Evolutionary conservation across 23 tunicate genomes (phyloP), one percentile per base, ranked within the genome.

Genomic region (Trididemnum nubilum): DNA sequence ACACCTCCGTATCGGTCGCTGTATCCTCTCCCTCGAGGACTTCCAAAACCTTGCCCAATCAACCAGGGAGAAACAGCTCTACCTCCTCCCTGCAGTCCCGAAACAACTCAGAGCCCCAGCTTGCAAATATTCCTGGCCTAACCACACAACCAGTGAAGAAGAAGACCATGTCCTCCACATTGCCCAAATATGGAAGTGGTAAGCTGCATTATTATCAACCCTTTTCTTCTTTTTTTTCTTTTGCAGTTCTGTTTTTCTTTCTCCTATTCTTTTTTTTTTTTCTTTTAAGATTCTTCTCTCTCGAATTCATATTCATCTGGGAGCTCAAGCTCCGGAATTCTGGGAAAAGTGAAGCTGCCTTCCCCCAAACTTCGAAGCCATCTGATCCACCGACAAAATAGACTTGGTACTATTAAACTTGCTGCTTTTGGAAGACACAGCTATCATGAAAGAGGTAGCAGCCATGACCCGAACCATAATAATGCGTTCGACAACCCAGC

Each of bases 41-140:
- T 30, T 93, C 98, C n/a, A 93, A 84, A 49, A 87, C 98, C 24
- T 79, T 88, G n/a, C 93, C 93, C 2, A 67, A 34, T 30, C 61
- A 52, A 25, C 60, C 72, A 31, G 86, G 86, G 34, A 29, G 84
- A 37, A 26, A 34, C 25, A 25, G 82, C 40, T 82, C 89, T 0
- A 50, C 84, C 12, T 29, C 87, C 19, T 51, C 84, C 4, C 71
- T 87, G 28, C 88, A 77, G 24, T 64, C 73, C 60, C 84, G 97
- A 50, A 88, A 93, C 83, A 93, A 87, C 84, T 87, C 93, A 1
- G 93, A 93, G 34, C 92, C 98, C 25, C 93, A 93, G 24, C 83
- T 93, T 3, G 77, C 82, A 0, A 36, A 58, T 21, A 73, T 83
- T 23, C 79, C 91, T 4, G 88, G 52, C 38, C 73, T 92, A 30